Conservation (phyloP, 2,113 vertebrate species). For the Struthio camelus region DNA sequence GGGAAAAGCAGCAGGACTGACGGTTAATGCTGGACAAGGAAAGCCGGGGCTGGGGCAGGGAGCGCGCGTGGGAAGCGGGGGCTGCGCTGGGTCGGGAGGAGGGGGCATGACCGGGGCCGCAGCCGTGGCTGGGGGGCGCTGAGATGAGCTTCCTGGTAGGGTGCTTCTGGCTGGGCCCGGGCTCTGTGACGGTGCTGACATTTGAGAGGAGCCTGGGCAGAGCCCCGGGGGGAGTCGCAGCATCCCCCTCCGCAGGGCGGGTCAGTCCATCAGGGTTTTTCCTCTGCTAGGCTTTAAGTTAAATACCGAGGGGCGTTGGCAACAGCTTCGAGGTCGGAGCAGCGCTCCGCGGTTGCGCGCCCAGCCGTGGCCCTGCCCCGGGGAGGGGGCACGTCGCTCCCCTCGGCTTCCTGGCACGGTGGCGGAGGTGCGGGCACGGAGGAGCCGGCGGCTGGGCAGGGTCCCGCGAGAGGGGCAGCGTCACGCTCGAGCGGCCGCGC, state of each 20-base stretch:
- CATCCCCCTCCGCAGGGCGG: fast-evolving
- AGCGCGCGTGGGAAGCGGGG: background rate
- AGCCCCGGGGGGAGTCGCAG: background rate
- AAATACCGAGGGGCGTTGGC: fast-evolving
- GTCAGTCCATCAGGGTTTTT: fast-evolving
- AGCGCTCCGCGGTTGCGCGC: fast-evolving
- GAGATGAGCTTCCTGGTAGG: background rate
- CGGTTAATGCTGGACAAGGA: no score
- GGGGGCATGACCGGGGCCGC: background rate
- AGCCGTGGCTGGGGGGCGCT: background rate
- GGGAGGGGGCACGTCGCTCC: background rate
- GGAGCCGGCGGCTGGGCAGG: background rate
- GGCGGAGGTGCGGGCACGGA: fast-evolving
- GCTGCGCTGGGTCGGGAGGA: background rate
- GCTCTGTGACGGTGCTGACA: background rate
- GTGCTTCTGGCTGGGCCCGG: background rate
- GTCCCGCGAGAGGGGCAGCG: fast-evolving
- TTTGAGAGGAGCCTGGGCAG: background rate
- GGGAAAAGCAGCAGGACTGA: background rate
- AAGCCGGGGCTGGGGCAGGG: background rate
- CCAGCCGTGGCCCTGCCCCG: background rate
- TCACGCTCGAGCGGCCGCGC: fast-evolving
- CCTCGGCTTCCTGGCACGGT: background rate
- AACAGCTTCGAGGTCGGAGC: background rate
- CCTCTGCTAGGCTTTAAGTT: background rate